Percentiles rank a stretch among this genome's conserved stretches.
Conservation (phyloP, 2,888 invertebrate genomes). For the Auanema freiburgensis region DNA sequence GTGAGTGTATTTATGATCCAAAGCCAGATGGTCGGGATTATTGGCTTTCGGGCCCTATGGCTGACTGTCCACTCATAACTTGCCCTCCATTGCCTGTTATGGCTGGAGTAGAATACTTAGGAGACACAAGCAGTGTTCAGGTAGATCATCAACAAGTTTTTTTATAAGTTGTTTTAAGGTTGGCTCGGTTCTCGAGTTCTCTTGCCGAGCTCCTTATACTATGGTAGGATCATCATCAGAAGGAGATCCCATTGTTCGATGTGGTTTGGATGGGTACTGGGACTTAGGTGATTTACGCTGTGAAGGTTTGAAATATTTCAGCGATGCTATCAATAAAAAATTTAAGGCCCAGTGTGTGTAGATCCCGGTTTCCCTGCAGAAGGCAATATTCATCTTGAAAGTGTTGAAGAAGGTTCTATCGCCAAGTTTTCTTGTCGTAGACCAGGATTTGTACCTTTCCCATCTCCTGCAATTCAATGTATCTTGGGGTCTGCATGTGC, state of each 20-base stretch:
- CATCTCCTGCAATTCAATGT: constrained; percentile 52
- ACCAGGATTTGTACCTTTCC: constrained; percentile 68
- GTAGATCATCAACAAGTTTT: constrained; percentile 16
- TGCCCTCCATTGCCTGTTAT: constrained; percentile 89
- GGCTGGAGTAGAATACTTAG: constrained; percentile 85
- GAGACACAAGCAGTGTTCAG: constrained; percentile 70
- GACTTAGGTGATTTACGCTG: constrained; percentile 93
- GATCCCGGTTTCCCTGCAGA: constrained; percentile 92
- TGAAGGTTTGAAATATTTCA: constrained; percentile 71
- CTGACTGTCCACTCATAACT: constrained; percentile 69
- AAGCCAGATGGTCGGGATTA: constrained; percentile 70
- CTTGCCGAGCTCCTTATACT: constrained; percentile 87
- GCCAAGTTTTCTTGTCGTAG: constrained; percentile 86
- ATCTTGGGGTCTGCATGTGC: constrained; percentile 83
- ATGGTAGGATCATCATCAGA: constrained; percentile 87
- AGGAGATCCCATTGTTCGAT: constrained; percentile 85
- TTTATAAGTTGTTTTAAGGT: constrained; percentile 66
- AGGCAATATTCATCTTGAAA: constrained; percentile 79
- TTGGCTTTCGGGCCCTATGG: constrained; percentile 61
- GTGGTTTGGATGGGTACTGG: constrained; percentile 90
- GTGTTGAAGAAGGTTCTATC: constrained; percentile 77
- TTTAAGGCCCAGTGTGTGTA: constrained; percentile 82
- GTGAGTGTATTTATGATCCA: constrained; percentile 94
- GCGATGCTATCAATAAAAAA: background rate
- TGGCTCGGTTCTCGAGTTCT: constrained; percentile 91